Conservation (phyloP, 2,113 vertebrate species). For the Agelaius phoeniceus region DNA sequence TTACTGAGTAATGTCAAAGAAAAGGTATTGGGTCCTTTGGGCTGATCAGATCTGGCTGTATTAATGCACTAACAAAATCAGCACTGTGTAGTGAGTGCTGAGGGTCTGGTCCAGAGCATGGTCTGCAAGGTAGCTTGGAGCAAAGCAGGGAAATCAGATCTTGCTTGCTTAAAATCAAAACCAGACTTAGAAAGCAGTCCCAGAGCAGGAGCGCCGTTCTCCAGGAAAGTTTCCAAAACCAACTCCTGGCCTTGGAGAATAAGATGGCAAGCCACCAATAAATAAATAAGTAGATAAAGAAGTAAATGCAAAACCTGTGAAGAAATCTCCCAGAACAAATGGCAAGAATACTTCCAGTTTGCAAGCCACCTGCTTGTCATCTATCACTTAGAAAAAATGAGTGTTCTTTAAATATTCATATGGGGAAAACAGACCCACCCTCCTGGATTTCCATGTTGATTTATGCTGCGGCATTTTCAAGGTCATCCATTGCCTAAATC, state of each 20-base stretch:
- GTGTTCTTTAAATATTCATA: conserved; percentile 55
- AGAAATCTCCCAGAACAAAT: conserved; percentile 55
- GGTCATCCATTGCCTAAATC: conserved; percentile 57
- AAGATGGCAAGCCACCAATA: conserved; percentile 62
- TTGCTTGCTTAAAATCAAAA: conserved; percentile 54
- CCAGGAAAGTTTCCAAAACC: conserved; percentile 55
- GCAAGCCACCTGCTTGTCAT: conserved; percentile 66
- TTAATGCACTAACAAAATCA: not conserved
- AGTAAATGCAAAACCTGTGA: conserved; percentile 52
- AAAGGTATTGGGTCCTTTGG: not conserved
- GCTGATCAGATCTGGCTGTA: not conserved
- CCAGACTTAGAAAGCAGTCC: conserved; percentile 37
- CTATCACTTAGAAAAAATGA: conserved; percentile 58
- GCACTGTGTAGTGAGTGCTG: not conserved
- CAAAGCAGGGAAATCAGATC: conserved; percentile 20
- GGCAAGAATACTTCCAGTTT: conserved; percentile 45
- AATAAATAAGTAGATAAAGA: conserved; percentile 67
- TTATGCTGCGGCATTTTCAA: conserved; percentile 48
- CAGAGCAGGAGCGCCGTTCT: not conserved
- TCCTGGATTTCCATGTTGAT: conserved; percentile 45
- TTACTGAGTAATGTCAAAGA: not conserved
- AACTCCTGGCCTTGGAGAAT: conserved; percentile 47
- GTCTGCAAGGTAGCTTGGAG: conserved; percentile 49
- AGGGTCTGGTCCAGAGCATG: not conserved
- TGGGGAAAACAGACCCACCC: conserved; percentile 53